Conservation (phyloP, 92 coral and sea anemone genomes). For the Hydrozoanthus gracilis region DNA sequence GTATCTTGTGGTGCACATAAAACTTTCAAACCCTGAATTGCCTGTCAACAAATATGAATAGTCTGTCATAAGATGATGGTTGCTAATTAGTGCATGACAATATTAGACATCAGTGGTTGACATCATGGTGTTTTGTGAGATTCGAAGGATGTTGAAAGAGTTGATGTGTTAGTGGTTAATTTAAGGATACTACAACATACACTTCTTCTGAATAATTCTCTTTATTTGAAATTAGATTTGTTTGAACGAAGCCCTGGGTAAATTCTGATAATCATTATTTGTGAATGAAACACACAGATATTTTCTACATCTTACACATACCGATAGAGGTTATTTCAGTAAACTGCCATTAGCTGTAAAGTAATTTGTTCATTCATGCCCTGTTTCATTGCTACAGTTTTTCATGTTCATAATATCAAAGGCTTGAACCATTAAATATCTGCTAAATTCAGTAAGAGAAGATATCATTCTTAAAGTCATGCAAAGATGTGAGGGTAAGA, state of each 20-base stretch:
- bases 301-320: neutral
- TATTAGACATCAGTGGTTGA: no score
- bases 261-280: neutral
- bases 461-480: neutral
- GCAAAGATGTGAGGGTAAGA: conserved; percentile 5
- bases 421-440: neutral
- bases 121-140: no score
- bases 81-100: no score
- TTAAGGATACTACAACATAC: no score
- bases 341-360: neutral
- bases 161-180: no score
- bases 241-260: neutral
- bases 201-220: neutral
- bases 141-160: no score
- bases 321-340: neutral
- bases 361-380: neutral
- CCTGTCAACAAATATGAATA: no score
- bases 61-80: no score
- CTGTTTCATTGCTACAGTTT: neutral
- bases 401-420: neutral
- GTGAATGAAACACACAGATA: neutral
- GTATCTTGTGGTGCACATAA: no score
- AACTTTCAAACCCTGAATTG: no score
- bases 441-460: neutral
- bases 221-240: neutral